These are phyloP conservation scores for Hofmannophila pseudospretella DNA, from an alignment of 2,888 invertebrate species.

Conservation along the genomic window DNA sequence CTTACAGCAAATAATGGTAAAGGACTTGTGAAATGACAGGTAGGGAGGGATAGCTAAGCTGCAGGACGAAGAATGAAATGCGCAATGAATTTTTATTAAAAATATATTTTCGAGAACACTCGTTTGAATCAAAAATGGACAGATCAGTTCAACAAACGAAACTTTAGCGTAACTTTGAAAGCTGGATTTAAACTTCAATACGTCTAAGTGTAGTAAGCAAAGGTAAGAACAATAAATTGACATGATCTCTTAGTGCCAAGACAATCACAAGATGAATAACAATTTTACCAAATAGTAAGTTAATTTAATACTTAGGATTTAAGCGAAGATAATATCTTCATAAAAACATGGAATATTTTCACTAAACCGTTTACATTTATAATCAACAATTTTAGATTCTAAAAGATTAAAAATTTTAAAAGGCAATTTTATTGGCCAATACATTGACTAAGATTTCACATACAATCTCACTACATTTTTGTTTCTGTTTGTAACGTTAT, in stretches of 20 bases:
- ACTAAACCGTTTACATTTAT: conserved; percentile 28
- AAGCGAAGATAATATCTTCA: conserved; percentile 32
- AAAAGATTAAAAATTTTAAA: conserved; percentile 41
- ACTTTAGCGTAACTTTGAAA: conserved; percentile 45
- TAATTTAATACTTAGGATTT: conserved; percentile 24
- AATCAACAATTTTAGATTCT: conserved; percentile 37
- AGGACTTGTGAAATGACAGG: neutral
- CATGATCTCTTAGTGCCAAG: conserved; percentile 40
- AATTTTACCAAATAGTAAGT: conserved; percentile 29
- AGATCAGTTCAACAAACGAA: conserved; percentile 57
- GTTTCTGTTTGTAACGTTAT: conserved; percentile 12
- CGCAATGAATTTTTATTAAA: conserved; percentile 60
- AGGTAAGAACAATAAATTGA: conserved; percentile 46
- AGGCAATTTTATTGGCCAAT: conserved; percentile 61
- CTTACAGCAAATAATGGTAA: no score
- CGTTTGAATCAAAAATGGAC: conserved; percentile 67
- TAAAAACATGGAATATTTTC: conserved; percentile 27
- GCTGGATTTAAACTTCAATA: conserved; percentile 64
- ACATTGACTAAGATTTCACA: conserved; percentile 32
- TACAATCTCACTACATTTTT: conserved; percentile 30
- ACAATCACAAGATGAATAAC: conserved; percentile 28
- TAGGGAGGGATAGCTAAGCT: conserved; percentile 40
- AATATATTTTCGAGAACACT: conserved; percentile 70
- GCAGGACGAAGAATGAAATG: conserved; percentile 70
- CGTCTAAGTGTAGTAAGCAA: conserved; percentile 24